Evolutionary conservation across 1,140 invertebrate species (phyloP), one percentile per base, ranked within the genome.

Genomic region (Planococcus citri): DNA sequence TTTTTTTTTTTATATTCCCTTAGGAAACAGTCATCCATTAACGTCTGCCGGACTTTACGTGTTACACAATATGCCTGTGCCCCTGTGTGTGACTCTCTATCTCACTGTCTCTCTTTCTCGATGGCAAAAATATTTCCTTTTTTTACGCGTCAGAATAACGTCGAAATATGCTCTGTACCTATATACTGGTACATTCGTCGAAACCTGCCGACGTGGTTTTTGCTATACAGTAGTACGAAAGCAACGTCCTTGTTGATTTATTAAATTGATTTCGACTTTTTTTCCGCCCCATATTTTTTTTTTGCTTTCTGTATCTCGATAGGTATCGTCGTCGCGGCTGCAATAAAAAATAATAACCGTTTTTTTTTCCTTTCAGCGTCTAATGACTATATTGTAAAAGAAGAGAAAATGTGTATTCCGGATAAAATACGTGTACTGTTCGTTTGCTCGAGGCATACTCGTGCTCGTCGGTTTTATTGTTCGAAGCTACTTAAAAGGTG

Each of bases 401-500:
- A n/a, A n/a, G 17, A 17, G n/a, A 51, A 51, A 51, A 33, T 33
- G 29, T 51, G 41, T 51, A 20, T 51, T 51, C 17, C 3, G 17
- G 41, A 20, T 51, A 51, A 51, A 51, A 51, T 51, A 51, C 41
- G n/a, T n/a, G n/a, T n/a, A n/a, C n/a, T n/a, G n/a, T 20, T 9
- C 41, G n/a, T 20, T n/a, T 4, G 17, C 12, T 51, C 12, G 41
- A 17, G 41, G 41, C 6, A 51, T 17, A n/a, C n/a, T 20, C n/a
- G 41, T 51, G 6, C 33, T 37, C 33, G 33, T 37, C 33, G n/a
- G n/a, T 33, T 33, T 51, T 51, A 51, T 51, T 51, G 41, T 51
- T 51, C 41, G 41, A n/a, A 51, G 41, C 41, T 51, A 51, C 41
- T 51, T 51, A 51, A 51, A 51, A 20, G 41, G n/a, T 51, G 41